Base-by-base conservation (phyloP, 92 coral and sea anemone species). In the Zoanthus solanderi region DNA sequence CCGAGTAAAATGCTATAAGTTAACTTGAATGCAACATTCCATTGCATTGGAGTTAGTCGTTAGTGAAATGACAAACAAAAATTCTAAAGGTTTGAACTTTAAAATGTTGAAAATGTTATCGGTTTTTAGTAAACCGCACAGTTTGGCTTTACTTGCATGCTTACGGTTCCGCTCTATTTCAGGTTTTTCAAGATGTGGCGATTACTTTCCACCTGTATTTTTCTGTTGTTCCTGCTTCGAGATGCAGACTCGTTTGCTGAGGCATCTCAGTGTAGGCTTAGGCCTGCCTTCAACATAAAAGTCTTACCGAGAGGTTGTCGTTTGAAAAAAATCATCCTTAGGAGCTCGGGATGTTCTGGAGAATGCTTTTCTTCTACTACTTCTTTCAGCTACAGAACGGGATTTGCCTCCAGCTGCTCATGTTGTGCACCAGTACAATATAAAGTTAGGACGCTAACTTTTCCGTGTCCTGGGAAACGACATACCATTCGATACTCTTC, bases 381-480 rank as follows among this genome's bases (percentile, higher is more conserved):
- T 88, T 96, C 99, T 67, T 83, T 87, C 88, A 53, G 87, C 83
- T n/a, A 88, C 87, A 79, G 89, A 53, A 74, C 84, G 53, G 96
- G 94, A n/a, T 90, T 97, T 81, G 98, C 97, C 29, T 88, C 93
- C 23, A 91, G 96, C 86, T 97, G 99, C 80, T 94, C 98, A 29
- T 97, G 99, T 72, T 97, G 99, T 84, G 93, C 96, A 28, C 99
- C 99, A 29, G 88, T 93, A 45, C 60, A 78, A 87, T 74, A 78
- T 37, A 16, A 37, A 65, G 80, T 53, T 29, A 81, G 79, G 75
- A 93, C 85, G 72, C 75, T 16, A 9, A 50, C 76, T 57, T n/a
- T 83, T 14, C 28, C 12, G 10, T 97, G 98, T 79, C 46, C 81
- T 1, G 96, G 93, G 9, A 73, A 61, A n/a, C 73, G 29, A 5